These are phyloP conservation scores for Ptychadena robeensis DNA, from an alignment of 2,797 vertebrate species.

Conservation along the genomic window DNA sequence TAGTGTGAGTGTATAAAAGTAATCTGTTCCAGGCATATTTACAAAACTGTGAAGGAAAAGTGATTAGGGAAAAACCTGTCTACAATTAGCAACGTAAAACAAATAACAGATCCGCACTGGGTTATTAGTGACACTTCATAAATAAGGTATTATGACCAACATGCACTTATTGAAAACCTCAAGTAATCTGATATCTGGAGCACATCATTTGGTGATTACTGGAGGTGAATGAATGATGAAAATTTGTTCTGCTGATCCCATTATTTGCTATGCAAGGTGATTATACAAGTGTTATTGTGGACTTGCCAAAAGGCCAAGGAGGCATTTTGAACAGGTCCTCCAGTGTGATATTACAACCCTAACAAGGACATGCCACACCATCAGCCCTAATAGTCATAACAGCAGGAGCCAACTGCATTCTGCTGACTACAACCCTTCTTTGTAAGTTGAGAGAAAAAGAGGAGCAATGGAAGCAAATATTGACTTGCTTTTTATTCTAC, in stretches of 20 bases:
- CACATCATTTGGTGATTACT: not conserved
- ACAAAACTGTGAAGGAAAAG: not conserved
- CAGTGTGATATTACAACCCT: too few relatives aligned
- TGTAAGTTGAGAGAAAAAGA: too few relatives aligned
- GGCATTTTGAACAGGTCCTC: too few relatives aligned
- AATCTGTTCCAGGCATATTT: conserved; percentile 15
- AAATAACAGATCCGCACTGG: not conserved
- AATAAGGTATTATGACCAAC: not conserved
- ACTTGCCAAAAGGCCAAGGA: too few relatives aligned
- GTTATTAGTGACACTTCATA: not conserved
- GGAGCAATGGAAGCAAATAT: too few relatives aligned
- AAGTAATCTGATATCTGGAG: not conserved
- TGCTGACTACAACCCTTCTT: too few relatives aligned
- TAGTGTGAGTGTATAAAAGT: conserved; percentile 1
- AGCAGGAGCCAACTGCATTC: too few relatives aligned
- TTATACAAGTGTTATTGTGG: too few relatives aligned
- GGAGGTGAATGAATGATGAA: not conserved
- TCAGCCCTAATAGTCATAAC: too few relatives aligned
- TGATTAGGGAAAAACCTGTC: conserved; percentile 7
- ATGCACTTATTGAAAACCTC: not conserved
- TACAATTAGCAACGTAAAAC: conserved; percentile 6
- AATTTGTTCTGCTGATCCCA: not conserved
- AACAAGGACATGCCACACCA: too few relatives aligned
- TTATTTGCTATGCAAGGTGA: not conserved
- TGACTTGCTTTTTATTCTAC: too few relatives aligned